Conservation (phyloP, 2,888 invertebrate genomes). For the Cheilosia scutellata region DNA sequence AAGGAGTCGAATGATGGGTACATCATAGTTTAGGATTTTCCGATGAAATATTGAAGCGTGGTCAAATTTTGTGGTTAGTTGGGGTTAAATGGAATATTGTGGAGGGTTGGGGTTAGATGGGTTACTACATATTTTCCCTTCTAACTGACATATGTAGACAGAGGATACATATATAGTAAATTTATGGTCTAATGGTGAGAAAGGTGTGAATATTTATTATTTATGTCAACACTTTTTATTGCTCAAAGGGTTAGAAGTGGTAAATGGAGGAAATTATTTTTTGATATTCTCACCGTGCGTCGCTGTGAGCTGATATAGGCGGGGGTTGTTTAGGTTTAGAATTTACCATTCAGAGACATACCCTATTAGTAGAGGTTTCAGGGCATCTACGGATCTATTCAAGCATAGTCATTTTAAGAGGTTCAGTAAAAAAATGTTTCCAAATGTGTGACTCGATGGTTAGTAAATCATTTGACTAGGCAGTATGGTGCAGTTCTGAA, state of each 20-base stretch:
- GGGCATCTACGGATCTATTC: too few relatives aligned
- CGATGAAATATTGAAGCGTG: slow-evolving; percentile 48
- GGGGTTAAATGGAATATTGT: slow-evolving; percentile 56
- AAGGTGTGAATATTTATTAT: slow-evolving; percentile 28
- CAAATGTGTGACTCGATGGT: too few relatives aligned
- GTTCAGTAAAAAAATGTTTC: too few relatives aligned
- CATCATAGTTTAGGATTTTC: slow-evolving; percentile 1
- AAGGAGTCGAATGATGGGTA: background rate
- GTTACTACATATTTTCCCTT: background rate
- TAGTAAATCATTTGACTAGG: too few relatives aligned
- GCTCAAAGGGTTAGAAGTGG: background rate
- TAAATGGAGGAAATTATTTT: too few relatives aligned
- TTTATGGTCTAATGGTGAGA: background rate
- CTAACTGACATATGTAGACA: background rate
- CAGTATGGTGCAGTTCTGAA: too few relatives aligned
- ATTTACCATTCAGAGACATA: too few relatives aligned
- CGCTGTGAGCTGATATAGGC: too few relatives aligned
- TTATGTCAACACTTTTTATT: background rate
- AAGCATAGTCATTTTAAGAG: too few relatives aligned
- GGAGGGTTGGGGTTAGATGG: background rate
- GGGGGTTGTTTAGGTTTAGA: too few relatives aligned
- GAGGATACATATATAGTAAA: background rate
- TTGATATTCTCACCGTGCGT: too few relatives aligned
- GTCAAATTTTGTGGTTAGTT: slow-evolving; percentile 58
- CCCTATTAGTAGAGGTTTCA: too few relatives aligned